A percentile compares a stretch with the other conserved stretches of the same genome.
These are phyloP conservation scores for Urocolius indicus DNA, from an alignment of 2,113 vertebrate species.

Conservation along the genomic window DNA sequence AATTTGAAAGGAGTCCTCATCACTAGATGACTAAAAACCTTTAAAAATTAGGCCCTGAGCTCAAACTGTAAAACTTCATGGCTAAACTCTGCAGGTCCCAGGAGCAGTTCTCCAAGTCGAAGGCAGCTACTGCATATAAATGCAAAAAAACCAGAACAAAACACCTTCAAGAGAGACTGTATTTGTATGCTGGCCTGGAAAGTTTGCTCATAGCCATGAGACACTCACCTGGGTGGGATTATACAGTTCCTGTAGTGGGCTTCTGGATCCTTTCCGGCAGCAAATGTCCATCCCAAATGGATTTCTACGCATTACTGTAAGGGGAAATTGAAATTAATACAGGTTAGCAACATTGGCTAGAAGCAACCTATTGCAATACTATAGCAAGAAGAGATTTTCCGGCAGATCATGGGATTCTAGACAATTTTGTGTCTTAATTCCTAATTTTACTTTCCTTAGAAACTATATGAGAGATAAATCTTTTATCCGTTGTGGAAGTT, in stretches of 20 bases:
- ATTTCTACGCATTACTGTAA: slow-evolving; percentile 93
- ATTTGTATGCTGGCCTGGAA: not conserved
- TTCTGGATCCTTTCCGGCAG: slow-evolving; percentile 92
- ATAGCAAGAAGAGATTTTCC: not conserved
- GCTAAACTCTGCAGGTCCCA: not conserved
- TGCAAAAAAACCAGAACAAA: not conserved
- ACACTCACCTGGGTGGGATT: slow-evolving; percentile 92
- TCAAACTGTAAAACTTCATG: not conserved
- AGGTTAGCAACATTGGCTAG: not conserved
- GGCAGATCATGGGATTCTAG: not conserved
- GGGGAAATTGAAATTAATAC: slow-evolving; percentile 66
- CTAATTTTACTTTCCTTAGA: not conserved
- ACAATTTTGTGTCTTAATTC: not conserved
- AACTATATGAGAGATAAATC: not conserved
- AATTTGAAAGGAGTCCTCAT: not conserved
- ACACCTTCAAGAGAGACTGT: not conserved
- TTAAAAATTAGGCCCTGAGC: not conserved
- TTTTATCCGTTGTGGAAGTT: not conserved
- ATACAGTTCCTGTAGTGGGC: slow-evolving; percentile 94
- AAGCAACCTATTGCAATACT: not conserved
- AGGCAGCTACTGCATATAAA: not conserved
- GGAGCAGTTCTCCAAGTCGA: not conserved
- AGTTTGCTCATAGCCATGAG: not conserved
- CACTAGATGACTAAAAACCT: not conserved
- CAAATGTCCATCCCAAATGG: slow-evolving; percentile 91